phyloP scores from a whole-genome alignment of 2,113 vertebrate species.

The Forbesichthys papilliferus region DNA sequence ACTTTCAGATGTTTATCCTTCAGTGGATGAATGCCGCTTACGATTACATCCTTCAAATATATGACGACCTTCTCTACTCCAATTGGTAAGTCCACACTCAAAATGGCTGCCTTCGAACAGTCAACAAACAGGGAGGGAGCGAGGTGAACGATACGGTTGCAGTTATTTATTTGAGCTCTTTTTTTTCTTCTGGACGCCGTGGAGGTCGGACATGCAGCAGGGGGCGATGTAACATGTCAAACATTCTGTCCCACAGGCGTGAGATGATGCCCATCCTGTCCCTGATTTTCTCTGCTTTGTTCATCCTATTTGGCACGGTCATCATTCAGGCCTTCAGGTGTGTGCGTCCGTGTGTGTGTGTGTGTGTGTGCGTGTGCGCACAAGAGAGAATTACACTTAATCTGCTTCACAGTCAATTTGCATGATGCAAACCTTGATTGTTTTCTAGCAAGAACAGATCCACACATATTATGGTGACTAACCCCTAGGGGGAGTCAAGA shows the following conservation, averaged over 20 bases:
- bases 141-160: no score
- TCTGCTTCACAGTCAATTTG: no score
- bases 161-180: background rate
- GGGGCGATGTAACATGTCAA: background rate
- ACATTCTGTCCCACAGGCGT: slow-evolving; percentile 74
- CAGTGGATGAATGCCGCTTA: slow-evolving; percentile 83
- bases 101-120: background rate
- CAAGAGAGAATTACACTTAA: background rate
- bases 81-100: slow-evolving; percentile 84
- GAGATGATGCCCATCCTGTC: slow-evolving; percentile 96
- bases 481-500: no score
- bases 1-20: slow-evolving; percentile 84
- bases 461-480: no score
- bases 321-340: slow-evolving; percentile 94
- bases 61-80: slow-evolving; percentile 87
- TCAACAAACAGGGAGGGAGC: no score
- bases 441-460: no score
- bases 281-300: slow-evolving; percentile 89
- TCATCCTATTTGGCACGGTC: slow-evolving; percentile 92
- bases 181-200: background rate
- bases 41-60: slow-evolving; percentile 84
- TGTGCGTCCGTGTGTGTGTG: slow-evolving; percentile 5
- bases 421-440: no score
- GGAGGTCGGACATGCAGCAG: background rate
- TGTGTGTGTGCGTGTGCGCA: background rate